Evolutionary conservation across 2,797 vertebrate species (phyloP).

Genomic region (Sardinella longiceps): DNA sequence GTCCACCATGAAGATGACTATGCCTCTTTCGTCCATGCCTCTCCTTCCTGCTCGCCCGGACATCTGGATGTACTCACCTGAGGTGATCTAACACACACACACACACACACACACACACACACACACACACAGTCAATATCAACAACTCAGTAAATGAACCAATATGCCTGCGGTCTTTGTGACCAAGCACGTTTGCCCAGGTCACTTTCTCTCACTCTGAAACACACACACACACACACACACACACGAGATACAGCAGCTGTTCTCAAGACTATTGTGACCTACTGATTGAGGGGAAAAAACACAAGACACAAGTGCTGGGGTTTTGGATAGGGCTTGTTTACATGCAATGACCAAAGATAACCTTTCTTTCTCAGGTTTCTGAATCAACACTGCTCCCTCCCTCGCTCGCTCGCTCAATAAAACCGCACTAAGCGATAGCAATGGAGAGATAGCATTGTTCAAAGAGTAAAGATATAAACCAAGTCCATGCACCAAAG

Average conservation of each 20-base stretch:
- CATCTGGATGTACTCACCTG: constrained; percentile 99
- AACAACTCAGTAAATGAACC: not conserved
- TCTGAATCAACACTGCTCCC: not conserved
- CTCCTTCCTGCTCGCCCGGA: constrained; percentile 95
- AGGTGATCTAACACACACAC: constrained; percentile 83
- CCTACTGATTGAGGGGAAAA: not conserved
- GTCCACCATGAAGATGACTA: constrained; percentile 98
- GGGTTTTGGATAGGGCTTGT: too few relatives aligned
- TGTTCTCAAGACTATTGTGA: not conserved
- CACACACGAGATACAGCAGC: not conserved
- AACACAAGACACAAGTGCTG: not conserved
- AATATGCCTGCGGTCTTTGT: not conserved
- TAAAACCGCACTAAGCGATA: not conserved
- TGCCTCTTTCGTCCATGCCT: constrained; percentile 98
- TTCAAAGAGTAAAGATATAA: not conserved
- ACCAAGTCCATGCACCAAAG: not conserved
- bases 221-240: too few relatives aligned
- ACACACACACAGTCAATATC: constrained; percentile 16
- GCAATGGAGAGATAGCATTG: not conserved
- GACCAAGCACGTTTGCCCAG: not conserved
- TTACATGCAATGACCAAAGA: not conserved
- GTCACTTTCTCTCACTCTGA: not conserved
- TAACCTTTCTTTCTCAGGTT: not conserved
- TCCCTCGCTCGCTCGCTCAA: not conserved
- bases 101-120: constrained; percentile 37